phyloP scores from a whole-genome alignment of 2,113 vertebrate species.

The Notothenia coriiceps region DNA sequence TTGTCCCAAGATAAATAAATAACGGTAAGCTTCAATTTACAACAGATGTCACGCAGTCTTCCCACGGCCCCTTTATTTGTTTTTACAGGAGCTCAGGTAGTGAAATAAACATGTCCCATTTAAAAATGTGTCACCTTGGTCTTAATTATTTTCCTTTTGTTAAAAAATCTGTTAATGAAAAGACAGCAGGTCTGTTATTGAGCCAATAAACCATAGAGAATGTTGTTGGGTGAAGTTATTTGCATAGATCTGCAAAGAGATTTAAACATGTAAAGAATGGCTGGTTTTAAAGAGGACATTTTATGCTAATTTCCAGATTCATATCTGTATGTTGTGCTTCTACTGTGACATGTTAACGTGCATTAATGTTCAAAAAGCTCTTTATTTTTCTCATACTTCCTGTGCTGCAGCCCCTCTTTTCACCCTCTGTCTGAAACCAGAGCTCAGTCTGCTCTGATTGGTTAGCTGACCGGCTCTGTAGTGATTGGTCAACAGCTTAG shows the following conservation, averaged over 20 bases:
- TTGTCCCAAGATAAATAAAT: background rate
- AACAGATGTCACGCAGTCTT: background rate
- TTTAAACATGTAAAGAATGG: no score
- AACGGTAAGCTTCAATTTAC: background rate
- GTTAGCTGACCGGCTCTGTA: no score
- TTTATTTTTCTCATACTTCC: no score
- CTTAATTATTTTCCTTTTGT: background rate
- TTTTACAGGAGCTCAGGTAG: background rate
- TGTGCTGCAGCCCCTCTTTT: no score
- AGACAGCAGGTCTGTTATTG: background rate
- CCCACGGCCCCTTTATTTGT: no score
- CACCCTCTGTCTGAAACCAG: no score
- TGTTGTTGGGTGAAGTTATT: background rate
- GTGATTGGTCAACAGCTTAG: no score
- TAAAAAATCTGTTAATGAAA: background rate
- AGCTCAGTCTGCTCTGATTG: no score
- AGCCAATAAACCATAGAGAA: background rate
- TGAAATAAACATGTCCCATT: conserved; percentile 5
- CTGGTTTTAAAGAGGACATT: background rate
- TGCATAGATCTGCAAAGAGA: background rate
- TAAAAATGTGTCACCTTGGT: background rate
- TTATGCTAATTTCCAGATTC: no score
- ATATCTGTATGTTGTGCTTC: no score
- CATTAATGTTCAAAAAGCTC: no score
- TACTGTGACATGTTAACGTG: no score